Evolutionary conservation across 1,140 invertebrate species (phyloP).

Genomic region (Ericerus pela): DNA sequence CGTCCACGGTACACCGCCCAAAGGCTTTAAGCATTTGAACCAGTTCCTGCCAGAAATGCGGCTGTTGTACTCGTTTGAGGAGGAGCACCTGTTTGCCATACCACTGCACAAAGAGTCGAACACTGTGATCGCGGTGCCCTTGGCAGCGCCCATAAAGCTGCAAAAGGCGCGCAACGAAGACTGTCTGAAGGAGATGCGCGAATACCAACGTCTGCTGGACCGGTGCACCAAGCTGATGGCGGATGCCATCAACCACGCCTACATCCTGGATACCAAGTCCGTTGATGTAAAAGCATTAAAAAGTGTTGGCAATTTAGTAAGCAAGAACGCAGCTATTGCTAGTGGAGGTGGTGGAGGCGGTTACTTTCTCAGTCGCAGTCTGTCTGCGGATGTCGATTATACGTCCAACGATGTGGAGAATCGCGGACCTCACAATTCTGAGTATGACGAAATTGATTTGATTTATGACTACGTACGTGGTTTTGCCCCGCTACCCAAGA

Average conservation of each 20-base stretch:
- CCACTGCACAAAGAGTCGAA: slow-evolving; percentile 64
- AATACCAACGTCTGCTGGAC: slow-evolving; percentile 63
- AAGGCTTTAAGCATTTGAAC: slow-evolving; percentile 57
- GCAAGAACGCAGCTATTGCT: slow-evolving; percentile 23
- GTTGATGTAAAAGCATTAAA: slow-evolving; percentile 35
- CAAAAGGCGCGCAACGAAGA: slow-evolving; percentile 69
- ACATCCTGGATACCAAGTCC: slow-evolving; percentile 57
- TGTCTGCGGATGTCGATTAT: slow-evolving; percentile 47
- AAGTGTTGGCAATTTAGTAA: slow-evolving; percentile 5
- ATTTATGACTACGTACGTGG: slow-evolving; percentile 91
- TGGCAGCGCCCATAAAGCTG: slow-evolving; percentile 71
- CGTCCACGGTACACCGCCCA: slow-evolving; percentile 68
- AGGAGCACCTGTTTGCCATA: slow-evolving; percentile 66
- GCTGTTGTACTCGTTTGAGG: slow-evolving; percentile 66
- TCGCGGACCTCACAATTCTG: slow-evolving; percentile 43
- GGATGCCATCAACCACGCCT: slow-evolving; percentile 66
- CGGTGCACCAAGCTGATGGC: slow-evolving; percentile 59
- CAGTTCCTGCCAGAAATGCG: slow-evolving; percentile 65
- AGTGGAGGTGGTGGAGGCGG: slow-evolving; percentile 37
- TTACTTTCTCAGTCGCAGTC: slow-evolving; percentile 50
- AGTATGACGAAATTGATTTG: slow-evolving; percentile 92
- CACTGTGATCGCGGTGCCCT: slow-evolving; percentile 61
- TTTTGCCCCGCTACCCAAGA: slow-evolving; percentile 73
- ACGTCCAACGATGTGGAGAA: slow-evolving; percentile 20
- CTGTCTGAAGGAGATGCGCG: slow-evolving; percentile 56